Evolutionary conservation across 2,888 invertebrate species (phyloP), one percentile per base, ranked within the genome.

Genomic region (Neoaliturus tenellus): DNA sequence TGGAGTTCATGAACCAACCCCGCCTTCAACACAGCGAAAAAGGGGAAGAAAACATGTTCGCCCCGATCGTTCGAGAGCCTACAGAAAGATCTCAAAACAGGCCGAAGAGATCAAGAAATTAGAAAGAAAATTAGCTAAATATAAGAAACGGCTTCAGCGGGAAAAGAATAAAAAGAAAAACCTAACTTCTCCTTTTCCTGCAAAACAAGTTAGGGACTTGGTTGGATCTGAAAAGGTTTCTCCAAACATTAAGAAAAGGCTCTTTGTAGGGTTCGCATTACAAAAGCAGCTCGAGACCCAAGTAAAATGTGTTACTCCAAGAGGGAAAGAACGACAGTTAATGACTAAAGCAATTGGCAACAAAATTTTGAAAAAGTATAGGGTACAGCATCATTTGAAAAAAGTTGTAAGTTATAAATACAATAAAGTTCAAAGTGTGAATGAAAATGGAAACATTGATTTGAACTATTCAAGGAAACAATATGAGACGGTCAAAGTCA

Each of bases 301-400:
- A 44, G 41, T 75, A n/a, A 44, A 10, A 75, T 20, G 39, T 2
- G 31, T 75, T 20, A 75, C 5, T 75, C 41, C 75, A 44, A 75
- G 41, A 39, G 41, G 41, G 10, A 75, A 75, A 75, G 75, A 75
- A 35, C 39, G 41, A 17, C 75, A 75, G 75, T 41, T 75, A 25
- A 75, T 75, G 75, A 39, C 5, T 39, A 75, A 75, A 75, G 75
- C 41, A 41, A 39, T 41, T 41, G 75, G 75, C 39, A 25, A 14
- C 10, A 39, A 75, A 33, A 75, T 75, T n/a, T 75, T 75, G 41
- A 75, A 75, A 75, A 10, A 23, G 41, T 75, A 75, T 41, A 75
- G 75, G 20, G 39, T 39, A n/a, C 75, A 75, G 75, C 17, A 39
- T 23, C 41, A 39, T 20, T 75, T 75, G 4, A 51, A 51, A 23